Evolutionary conservation across 2,113 vertebrate genomes (phyloP).

Genomic region (Dolichotis patagonum): DNA sequence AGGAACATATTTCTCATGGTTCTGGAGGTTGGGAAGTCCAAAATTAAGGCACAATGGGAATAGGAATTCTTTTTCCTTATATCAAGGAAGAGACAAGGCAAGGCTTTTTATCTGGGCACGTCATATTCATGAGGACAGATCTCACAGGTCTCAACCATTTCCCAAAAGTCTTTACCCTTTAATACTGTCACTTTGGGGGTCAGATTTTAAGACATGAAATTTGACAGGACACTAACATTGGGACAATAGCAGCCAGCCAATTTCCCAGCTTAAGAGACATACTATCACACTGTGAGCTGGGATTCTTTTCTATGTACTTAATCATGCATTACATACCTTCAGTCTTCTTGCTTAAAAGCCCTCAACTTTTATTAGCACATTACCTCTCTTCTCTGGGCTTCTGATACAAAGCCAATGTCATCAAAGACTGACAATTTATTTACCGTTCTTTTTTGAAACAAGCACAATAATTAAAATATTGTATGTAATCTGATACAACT

Average conservation of each 20-base stretch:
- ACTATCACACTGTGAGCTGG: neutral
- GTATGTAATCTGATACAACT: constrained; percentile 20
- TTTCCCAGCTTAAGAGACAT: neutral
- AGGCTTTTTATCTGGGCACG: neutral
- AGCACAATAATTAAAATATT: constrained; percentile 50
- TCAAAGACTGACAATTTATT: neutral
- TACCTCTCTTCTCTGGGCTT: neutral
- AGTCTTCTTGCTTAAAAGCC: constrained; percentile 20
- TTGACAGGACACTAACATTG: neutral
- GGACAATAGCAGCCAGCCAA: neutral
- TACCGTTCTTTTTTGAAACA: constrained; percentile 42
- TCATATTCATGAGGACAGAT: neutral
- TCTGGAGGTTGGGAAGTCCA: neutral
- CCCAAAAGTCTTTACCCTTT: neutral
- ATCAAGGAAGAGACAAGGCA: neutral
- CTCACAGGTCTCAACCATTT: neutral
- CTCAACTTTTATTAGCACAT: neutral
- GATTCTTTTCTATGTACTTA: neutral
- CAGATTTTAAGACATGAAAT: neutral
- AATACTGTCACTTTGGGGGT: neutral
- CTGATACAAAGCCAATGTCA: neutral
- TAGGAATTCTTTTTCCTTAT: neutral
- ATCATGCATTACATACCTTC: neutral
- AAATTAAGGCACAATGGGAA: neutral
- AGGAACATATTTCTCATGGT: neutral